A percentile compares a stretch with the other conserved stretches of the same genome.
phyloP scores from a whole-genome alignment of 2,888 invertebrate species.

The Conops quadrifasciatus region DNA sequence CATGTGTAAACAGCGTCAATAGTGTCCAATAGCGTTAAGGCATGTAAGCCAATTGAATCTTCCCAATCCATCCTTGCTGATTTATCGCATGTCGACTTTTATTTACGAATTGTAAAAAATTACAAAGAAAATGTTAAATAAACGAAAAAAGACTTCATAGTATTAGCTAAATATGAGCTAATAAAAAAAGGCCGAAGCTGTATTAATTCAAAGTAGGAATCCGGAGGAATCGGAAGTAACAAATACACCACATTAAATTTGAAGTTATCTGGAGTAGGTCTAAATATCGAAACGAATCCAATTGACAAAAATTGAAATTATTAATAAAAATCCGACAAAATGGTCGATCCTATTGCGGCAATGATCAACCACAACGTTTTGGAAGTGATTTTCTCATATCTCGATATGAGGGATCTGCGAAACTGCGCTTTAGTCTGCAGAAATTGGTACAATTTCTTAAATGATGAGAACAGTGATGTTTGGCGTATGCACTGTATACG shows the following conservation, averaged over 20 bases:
- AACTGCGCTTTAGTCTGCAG: constrained; percentile 93
- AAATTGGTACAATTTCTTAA: constrained; percentile 89
- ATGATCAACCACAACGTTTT: constrained; percentile 81
- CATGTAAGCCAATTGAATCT: too few relatives aligned
- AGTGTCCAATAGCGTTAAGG: too few relatives aligned
- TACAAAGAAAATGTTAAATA: constrained; percentile 22
- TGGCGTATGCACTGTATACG: constrained; percentile 91
- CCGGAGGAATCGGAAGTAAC: not conserved
- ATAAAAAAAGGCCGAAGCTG: not conserved
- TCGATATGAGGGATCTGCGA: constrained; percentile 84
- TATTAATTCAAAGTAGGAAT: not conserved
- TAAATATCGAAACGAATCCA: not conserved
- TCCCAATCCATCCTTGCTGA: too few relatives aligned
- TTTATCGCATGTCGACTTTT: not conserved
- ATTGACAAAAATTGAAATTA: not conserved
- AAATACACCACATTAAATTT: not conserved
- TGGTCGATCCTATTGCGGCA: constrained; percentile 72
- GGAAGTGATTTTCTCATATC: constrained; percentile 90
- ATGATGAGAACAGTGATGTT: constrained; percentile 93
- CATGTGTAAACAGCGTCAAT: too few relatives aligned
- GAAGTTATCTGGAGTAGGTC: not conserved
- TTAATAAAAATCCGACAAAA: constrained; percentile 50
- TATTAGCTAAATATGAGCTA: constrained; percentile 9
- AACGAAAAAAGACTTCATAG: constrained; percentile 20
- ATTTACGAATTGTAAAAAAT: constrained; percentile 13